These are phyloP conservation scores for Brenthis ino DNA, from an alignment of 2,888 invertebrate genomes.

Conservation along the genomic window DNA sequence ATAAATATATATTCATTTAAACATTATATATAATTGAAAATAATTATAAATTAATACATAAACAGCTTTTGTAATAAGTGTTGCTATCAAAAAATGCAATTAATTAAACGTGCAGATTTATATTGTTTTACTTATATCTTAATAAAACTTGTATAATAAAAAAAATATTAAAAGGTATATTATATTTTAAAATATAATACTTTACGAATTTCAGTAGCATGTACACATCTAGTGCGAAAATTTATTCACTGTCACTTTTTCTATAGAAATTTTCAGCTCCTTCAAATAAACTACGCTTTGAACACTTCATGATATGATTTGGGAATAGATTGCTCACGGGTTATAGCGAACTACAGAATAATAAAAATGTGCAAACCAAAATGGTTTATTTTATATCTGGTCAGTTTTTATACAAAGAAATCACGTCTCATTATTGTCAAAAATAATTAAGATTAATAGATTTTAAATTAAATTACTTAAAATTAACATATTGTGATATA, in stretches of 20 bases:
- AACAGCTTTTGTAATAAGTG: too few relatives aligned
- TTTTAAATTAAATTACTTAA: too few relatives aligned
- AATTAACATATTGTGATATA: too few relatives aligned
- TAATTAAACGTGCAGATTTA: too few relatives aligned
- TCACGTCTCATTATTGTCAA: too few relatives aligned
- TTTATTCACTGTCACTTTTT: not conserved
- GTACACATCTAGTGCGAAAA: not conserved
- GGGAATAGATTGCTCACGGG: constrained; percentile 27
- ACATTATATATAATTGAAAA: not conserved
- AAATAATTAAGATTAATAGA: too few relatives aligned
- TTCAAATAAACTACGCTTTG: constrained; percentile 1
- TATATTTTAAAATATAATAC: too few relatives aligned
- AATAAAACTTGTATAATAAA: too few relatives aligned
- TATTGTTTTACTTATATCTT: too few relatives aligned
- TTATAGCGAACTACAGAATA: constrained; percentile 21
- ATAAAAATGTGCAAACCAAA: constrained; percentile 10
- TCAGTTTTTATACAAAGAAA: constrained; percentile 14
- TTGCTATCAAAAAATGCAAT: too few relatives aligned
- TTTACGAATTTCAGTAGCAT: not conserved
- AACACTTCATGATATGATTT: constrained; percentile 25
- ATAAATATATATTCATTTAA: too few relatives aligned
- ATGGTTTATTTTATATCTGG: not conserved
- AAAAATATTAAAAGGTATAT: too few relatives aligned
- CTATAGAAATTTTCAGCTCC: not conserved
- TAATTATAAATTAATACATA: not conserved